phyloP scores from a whole-genome alignment of 2,888 invertebrate genomes.

The Campaea margaritaria region DNA sequence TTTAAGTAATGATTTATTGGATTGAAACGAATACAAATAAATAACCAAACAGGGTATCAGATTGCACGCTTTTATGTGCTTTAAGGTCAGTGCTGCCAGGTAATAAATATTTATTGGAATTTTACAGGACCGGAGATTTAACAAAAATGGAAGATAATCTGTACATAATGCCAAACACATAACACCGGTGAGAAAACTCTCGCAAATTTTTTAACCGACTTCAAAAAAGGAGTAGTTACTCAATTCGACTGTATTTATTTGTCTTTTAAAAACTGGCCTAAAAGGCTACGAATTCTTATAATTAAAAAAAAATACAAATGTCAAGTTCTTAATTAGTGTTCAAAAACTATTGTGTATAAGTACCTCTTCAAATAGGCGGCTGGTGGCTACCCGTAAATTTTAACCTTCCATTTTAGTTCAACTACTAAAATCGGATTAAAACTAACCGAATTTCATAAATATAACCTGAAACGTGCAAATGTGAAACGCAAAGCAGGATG shows the following conservation, averaged over 20 bases:
- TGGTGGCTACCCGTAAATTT: not conserved
- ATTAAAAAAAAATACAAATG: too few species aligned
- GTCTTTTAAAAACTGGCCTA: too few species aligned
- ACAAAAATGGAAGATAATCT: too few species aligned
- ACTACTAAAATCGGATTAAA: slow-evolving; percentile 12
- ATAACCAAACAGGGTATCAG: not conserved
- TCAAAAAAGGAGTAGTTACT: too few species aligned
- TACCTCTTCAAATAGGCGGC: not conserved
- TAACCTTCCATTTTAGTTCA: not conserved
- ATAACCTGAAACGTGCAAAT: slow-evolving; percentile 47
- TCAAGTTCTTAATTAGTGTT: too few species aligned
- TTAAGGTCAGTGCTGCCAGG: not conserved
- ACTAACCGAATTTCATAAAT: slow-evolving; percentile 25
- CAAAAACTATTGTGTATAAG: too few species aligned
- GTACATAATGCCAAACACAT: too few species aligned
- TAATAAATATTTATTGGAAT: not conserved
- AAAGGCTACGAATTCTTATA: too few species aligned
- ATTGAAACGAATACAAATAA: not conserved
- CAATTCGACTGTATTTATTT: too few species aligned
- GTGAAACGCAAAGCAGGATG: slow-evolving; percentile 60
- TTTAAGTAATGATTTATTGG: slow-evolving; percentile 3
- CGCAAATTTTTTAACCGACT: too few species aligned
- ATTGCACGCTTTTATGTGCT: not conserved
- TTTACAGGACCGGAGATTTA: not conserved
- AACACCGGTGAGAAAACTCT: too few species aligned